Evolutionary conservation across 2,888 invertebrate genomes (phyloP).

Genomic region (Cephalotes varians): DNA sequence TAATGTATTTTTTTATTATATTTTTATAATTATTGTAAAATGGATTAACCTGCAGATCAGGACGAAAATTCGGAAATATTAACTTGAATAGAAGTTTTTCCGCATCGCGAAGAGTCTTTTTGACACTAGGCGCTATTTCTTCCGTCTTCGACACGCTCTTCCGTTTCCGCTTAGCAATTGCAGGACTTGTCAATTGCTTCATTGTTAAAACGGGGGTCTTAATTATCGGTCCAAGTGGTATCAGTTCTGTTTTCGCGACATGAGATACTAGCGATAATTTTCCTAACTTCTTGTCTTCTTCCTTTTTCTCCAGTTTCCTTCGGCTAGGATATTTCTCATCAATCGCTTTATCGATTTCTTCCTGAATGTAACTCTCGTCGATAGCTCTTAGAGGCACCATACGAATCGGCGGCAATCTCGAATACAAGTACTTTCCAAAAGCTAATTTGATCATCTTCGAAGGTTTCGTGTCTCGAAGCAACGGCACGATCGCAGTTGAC

Average conservation of each 20-base stretch:
- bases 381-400: constrained; percentile 81
- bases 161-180: constrained; percentile 66
- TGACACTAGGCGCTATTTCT: constrained; percentile 66
- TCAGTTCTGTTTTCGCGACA: constrained; percentile 69
- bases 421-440: constrained; percentile 79
- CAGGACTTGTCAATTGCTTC: constrained; percentile 68
- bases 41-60: constrained; percentile 56
- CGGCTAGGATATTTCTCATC: not conserved
- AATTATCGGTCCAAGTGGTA: constrained; percentile 82
- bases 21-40: constrained; percentile 1
- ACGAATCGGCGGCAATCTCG: constrained; percentile 77
- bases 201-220: constrained; percentile 75
- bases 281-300: constrained; percentile 28
- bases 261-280: constrained; percentile 68
- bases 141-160: constrained; percentile 71
- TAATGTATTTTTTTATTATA: not conserved
- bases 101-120: constrained; percentile 76
- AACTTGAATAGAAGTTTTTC: constrained; percentile 80
- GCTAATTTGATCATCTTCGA: constrained; percentile 81
- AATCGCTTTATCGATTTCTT: not conserved
- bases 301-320: not conserved
- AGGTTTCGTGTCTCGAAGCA: constrained; percentile 35
- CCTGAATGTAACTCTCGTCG: constrained; percentile 76
- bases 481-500: constrained; percentile 41
- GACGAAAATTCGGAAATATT: constrained; percentile 74